These are phyloP conservation scores for Horisme vitalbata DNA, from an alignment of 2,888 invertebrate species.

Conservation along the genomic window DNA sequence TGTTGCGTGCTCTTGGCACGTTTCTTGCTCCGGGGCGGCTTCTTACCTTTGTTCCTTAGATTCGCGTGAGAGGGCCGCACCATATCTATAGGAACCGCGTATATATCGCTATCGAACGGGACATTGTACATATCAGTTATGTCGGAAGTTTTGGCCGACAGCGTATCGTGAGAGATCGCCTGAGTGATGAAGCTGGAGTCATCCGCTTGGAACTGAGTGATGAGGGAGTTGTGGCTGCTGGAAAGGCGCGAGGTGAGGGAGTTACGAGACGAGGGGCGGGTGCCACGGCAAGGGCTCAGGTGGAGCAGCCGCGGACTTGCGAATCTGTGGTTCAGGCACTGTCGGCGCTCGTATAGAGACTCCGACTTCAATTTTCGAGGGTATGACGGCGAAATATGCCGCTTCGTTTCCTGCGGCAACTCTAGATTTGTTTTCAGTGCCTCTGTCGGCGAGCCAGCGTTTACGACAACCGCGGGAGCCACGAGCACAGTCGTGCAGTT, in stretches of 20 bases:
- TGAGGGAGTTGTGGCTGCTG: constrained; percentile 92
- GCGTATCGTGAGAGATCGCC: constrained; percentile 93
- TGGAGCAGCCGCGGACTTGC: constrained; percentile 80
- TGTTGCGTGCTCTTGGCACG: constrained; percentile 64
- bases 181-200: constrained; percentile 94
- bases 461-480: constrained; percentile 53
- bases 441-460: constrained; percentile 47
- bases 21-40: constrained; percentile 63
- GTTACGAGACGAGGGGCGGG: constrained; percentile 88
- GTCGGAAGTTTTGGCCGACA: constrained; percentile 86
- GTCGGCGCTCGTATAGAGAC: constrained; percentile 65
- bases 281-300: constrained; percentile 83
- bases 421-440: constrained; percentile 48
- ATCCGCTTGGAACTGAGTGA: constrained; percentile 89
- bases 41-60: constrained; percentile 66
- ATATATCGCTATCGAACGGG: constrained; percentile 94
- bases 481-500: constrained; percentile 52
- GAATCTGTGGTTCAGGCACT: constrained; percentile 69
- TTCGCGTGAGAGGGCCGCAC: constrained; percentile 82
- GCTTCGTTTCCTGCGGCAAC: constrained; percentile 44
- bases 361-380: constrained; percentile 67
- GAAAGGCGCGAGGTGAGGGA: constrained; percentile 91
- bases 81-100: constrained; percentile 93
- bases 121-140: constrained; percentile 94
- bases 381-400: constrained; percentile 65